Percentiles rank a stretch among this genome's conserved stretches.
phyloP scores from a whole-genome alignment of 1,140 invertebrate genomes.

The Agrypnia vestita region DNA sequence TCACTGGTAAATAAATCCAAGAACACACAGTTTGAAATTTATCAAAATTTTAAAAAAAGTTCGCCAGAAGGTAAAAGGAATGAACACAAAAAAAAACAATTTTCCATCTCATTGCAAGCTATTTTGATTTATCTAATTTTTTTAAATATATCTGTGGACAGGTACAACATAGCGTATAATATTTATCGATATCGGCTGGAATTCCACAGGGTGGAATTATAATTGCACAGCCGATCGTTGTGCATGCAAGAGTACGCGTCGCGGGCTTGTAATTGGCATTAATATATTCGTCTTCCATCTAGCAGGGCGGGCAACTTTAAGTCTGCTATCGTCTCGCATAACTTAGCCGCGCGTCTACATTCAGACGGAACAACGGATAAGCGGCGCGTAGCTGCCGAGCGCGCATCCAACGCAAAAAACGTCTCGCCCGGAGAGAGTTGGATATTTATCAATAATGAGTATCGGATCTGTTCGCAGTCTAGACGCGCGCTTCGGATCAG shows the following conservation, averaged over 20 bases:
- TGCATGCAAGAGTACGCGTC: background rate
- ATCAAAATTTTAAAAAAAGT: background rate
- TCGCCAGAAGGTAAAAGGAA: too few relatives aligned
- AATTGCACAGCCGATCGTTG: too few relatives aligned
- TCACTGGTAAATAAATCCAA: too few relatives aligned
- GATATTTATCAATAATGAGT: background rate
- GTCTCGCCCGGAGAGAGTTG: background rate
- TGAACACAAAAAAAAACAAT: too few relatives aligned
- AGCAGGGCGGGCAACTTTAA: too few relatives aligned
- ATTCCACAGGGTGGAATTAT: background rate
- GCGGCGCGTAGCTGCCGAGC: background rate
- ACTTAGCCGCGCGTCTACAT: background rate
- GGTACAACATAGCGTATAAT: background rate
- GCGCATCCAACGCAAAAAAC: background rate
- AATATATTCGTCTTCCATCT: constrained; percentile 17
- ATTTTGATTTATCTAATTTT: background rate
- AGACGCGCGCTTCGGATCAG: background rate
- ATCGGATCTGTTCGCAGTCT: background rate
- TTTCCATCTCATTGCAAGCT: too few relatives aligned
- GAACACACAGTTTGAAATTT: too few relatives aligned
- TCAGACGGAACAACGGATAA: background rate
- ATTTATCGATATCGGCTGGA: background rate
- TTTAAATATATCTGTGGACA: background rate
- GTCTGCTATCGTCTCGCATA: constrained; percentile 5
- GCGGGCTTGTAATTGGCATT: background rate